Percentiles rank a stretch among this genome's conserved stretches.
Conservation (phyloP, 2,888 invertebrate genomes). For the Melanophora roralis region DNA sequence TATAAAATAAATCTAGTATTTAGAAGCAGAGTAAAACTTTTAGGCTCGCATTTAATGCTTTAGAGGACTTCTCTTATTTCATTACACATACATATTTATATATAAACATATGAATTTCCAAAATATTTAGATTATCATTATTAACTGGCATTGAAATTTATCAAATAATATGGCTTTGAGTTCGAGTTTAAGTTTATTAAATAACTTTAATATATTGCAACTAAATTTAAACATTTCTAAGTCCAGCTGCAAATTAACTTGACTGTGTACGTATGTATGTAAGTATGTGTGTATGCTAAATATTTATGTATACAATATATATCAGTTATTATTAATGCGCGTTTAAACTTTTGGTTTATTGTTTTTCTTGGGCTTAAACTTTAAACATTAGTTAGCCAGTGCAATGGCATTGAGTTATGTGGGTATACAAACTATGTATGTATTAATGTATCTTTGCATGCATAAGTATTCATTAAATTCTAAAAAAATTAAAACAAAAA, state of each 20-base stretch:
- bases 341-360: conserved; percentile 10
- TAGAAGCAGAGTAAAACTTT: neutral
- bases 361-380: conserved; percentile 10
- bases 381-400: conserved; percentile 5
- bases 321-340: conserved; percentile 23
- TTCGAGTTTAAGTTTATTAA: neutral
- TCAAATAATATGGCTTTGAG: neutral
- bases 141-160: conserved; percentile 3
- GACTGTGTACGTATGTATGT: neutral
- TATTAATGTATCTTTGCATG: conserved; percentile 1
- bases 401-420: conserved; percentile 35
- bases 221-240: neutral
- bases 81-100: neutral
- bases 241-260: neutral
- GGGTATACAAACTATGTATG: too few relatives aligned
- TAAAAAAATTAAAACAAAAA: conserved; percentile 7
- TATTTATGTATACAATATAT: too few relatives aligned
- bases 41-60: neutral
- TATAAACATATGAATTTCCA: neutral
- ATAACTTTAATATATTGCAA: neutral
- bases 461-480: conserved; percentile 48
- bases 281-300: too few relatives aligned
- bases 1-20: conserved; percentile 38
- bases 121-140: neutral
- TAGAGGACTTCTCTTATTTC: neutral